Percentiles rank a stretch among this genome's conserved stretches.
Conservation (phyloP, 2,888 invertebrate genomes). For the Cyclophora albipunctata region DNA sequence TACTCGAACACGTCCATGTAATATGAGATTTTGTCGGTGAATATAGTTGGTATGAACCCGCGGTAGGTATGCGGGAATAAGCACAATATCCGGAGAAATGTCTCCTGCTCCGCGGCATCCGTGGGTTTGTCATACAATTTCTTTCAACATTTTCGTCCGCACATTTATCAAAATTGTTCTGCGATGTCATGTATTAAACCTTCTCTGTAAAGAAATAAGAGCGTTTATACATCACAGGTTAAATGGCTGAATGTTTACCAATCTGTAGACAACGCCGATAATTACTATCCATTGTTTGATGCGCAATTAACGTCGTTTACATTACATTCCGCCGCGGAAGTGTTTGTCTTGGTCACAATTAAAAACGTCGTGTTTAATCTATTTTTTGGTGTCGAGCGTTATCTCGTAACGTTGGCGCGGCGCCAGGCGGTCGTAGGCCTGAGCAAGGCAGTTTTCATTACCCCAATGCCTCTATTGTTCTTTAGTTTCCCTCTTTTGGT, state of each 20-base stretch:
- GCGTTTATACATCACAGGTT: background rate
- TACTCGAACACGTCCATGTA: no score
- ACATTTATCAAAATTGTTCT: no score
- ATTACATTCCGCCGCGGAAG: constrained; percentile 14
- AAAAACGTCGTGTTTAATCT: constrained; percentile 21
- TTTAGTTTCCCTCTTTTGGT: constrained; percentile 15
- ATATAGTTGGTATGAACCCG: no score
- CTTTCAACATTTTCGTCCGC: no score
- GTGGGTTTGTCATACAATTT: no score
- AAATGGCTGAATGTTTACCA: constrained; percentile 8
- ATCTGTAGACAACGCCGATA: constrained; percentile 10
- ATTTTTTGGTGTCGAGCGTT: constrained; percentile 24
- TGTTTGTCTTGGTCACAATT: constrained; percentile 20
- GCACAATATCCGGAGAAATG: no score
- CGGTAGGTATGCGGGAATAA: no score
- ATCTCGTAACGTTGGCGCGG: constrained; percentile 35
- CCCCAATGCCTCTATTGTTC: constrained; percentile 42
- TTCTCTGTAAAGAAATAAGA: no score
- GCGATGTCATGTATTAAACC: no score
- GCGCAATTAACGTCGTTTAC: constrained; percentile 13
- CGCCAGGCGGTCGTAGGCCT: constrained; percentile 42
- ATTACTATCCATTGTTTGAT: constrained; percentile 16
- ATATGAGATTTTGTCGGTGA: no score
- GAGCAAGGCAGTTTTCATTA: constrained; percentile 43
- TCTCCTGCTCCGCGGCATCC: no score